phyloP scores from a whole-genome alignment of 2,888 invertebrate genomes.

The Halictus ligatus region DNA sequence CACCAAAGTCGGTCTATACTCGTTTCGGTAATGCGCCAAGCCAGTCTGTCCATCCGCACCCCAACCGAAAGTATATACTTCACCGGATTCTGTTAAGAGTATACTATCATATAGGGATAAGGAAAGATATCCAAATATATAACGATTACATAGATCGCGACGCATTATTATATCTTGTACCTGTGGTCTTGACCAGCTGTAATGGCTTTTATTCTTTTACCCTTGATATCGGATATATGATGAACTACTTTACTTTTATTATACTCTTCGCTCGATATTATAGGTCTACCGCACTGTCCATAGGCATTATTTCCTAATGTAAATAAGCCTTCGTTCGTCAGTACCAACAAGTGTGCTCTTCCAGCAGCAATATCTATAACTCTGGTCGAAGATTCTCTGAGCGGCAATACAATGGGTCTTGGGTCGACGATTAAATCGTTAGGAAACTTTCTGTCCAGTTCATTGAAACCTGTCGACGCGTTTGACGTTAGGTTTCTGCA shows the following conservation, averaged over 20 bases:
- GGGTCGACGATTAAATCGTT: slow-evolving; percentile 90
- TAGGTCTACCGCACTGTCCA: slow-evolving; percentile 95
- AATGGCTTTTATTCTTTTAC: slow-evolving; percentile 88
- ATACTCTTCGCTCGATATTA: slow-evolving; percentile 92
- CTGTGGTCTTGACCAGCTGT: slow-evolving; percentile 97
- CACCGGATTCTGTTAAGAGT: slow-evolving; percentile 91
- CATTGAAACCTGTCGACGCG: slow-evolving; percentile 50
- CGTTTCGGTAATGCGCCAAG: slow-evolving; percentile 88
- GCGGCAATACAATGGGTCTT: slow-evolving; percentile 89
- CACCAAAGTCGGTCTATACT: slow-evolving; percentile 87
- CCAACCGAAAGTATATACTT: slow-evolving; percentile 96
- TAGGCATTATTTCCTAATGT: slow-evolving; percentile 96
- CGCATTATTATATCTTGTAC: slow-evolving; percentile 77
- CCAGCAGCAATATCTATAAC: slow-evolving; percentile 90
- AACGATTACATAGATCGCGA: not conserved
- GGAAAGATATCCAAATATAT: slow-evolving; percentile 27
- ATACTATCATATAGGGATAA: slow-evolving; percentile 85
- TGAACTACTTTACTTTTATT: slow-evolving; percentile 88
- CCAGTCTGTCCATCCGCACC: slow-evolving; percentile 98
- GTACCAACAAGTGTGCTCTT: slow-evolving; percentile 92
- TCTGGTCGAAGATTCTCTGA: slow-evolving; percentile 86
- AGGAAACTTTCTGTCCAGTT: slow-evolving; percentile 86
- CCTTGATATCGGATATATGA: slow-evolving; percentile 88
- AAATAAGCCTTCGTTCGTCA: slow-evolving; percentile 93
- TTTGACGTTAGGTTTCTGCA: not conserved